Evolutionary conservation across 2,797 vertebrate species (phyloP), one percentile per base, ranked within the genome.

Genomic region (Microctenopoma stevenorrisi): DNA sequence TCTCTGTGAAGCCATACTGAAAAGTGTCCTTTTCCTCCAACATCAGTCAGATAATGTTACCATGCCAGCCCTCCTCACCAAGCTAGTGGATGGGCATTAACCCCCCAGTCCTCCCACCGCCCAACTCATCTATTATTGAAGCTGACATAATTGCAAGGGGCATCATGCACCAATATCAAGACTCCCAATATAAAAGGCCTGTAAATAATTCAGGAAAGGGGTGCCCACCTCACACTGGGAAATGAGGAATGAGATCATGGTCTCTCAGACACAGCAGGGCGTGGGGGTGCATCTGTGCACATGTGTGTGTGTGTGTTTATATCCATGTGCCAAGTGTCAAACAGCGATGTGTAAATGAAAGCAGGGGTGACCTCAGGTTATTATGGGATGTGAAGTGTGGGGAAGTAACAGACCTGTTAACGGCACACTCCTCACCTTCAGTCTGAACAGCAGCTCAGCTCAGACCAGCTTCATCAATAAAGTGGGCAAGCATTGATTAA

Each of bases 111-210:
- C 58, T 76, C 81, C 35, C 60, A 55, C 18, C 53, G 52, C 64
- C 75, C 64, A 30, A 58, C 68, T 84, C 84, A 89, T 89, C 66
- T 77, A 89, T 93, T 91, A 92, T 89, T 91, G 28, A 91, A 68
- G 80, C 54, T 67, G 82, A 88, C 89, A 90, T 84, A 84, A 91
- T 83, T 86, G 83, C 67, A 42, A n/a, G 54, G 68, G 43, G 28
- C 62, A 76, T 82, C 65, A 67, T 76, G 67, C 61, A 78, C 75
- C 78, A 85, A 81, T 84, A 89, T 89, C 86, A 83, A 76, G 81
- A 64, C 65, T 81, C 76, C 40, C 15, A 46, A 81, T 84, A 87
- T 82, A 86, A 86, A 87, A 81, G 68, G 65, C 18, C 50, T 64
- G 74, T 92, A 49, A 92, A 92, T 92, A 79, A 92, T 92, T 92